These are phyloP conservation scores for Hypomecis punctinalis DNA, from an alignment of 2,888 invertebrate genomes.

Conservation along the genomic window DNA sequence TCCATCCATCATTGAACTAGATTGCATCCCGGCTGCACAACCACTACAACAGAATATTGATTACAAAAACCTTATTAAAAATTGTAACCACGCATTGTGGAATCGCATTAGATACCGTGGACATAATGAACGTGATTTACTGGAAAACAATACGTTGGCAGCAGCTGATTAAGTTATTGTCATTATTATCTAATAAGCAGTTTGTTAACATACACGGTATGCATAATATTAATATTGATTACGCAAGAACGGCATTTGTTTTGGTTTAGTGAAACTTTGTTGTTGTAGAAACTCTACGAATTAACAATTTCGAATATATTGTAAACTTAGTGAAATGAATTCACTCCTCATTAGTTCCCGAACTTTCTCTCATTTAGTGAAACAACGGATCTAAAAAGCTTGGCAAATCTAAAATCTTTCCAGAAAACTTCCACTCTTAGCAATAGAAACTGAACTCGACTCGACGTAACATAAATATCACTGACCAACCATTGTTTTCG, in stretches of 20 bases:
- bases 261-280: slow-evolving; percentile 6
- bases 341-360: not conserved
- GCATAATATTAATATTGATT: slow-evolving; percentile 21
- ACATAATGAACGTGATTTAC: slow-evolving; percentile 30
- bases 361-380: slow-evolving; percentile 3
- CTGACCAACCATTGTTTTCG: slow-evolving; percentile 24
- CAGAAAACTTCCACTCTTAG: slow-evolving; percentile 8
- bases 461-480: slow-evolving; percentile 26
- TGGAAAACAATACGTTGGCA: slow-evolving; percentile 21
- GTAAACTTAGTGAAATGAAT: no score
- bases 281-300: no score
- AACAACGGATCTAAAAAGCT: not conserved
- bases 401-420: not conserved
- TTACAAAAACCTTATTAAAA: slow-evolving; percentile 10
- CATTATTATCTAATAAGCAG: slow-evolving; percentile 23
- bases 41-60: slow-evolving; percentile 3
- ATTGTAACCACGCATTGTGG: slow-evolving; percentile 19
- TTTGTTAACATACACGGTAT: slow-evolving; percentile 14
- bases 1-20: slow-evolving; percentile 13
- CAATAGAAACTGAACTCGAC: slow-evolving; percentile 17
- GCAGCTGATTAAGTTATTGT: slow-evolving; percentile 22
- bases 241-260: slow-evolving; percentile 10
- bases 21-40: slow-evolving; percentile 1
- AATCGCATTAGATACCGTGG: slow-evolving; percentile 13
- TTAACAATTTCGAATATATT: no score